These are phyloP conservation scores for Erannis defoliaria DNA, from an alignment of 2,888 invertebrate genomes.

Conservation along the genomic window DNA sequence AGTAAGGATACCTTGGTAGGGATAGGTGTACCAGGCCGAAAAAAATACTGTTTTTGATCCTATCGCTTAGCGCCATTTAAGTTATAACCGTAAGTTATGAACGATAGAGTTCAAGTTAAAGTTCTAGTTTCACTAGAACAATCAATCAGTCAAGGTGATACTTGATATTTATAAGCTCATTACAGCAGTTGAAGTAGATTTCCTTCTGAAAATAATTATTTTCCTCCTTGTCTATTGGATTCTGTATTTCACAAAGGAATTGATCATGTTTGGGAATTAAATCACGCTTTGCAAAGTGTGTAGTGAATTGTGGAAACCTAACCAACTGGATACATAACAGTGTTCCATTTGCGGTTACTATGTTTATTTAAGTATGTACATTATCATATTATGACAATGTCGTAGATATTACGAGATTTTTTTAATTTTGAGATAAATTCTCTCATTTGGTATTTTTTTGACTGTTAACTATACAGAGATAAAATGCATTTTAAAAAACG, in stretches of 20 bases:
- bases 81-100: neutral
- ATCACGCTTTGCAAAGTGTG: conserved; percentile 36
- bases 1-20: too few relatives aligned
- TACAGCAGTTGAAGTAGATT: conserved; percentile 16
- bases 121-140: too few relatives aligned
- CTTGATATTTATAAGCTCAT: neutral
- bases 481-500: too few relatives aligned
- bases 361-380: neutral
- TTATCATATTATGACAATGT: neutral
- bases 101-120: neutral
- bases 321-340: conserved; percentile 21
- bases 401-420: neutral
- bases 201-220: conserved; percentile 14
- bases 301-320: conserved; percentile 34
- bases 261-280: conserved; percentile 34
- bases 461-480: too few relatives aligned
- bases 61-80: too few relatives aligned
- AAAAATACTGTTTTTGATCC: neutral
- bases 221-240: conserved; percentile 1
- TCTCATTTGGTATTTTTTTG: too few relatives aligned
- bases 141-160: neutral
- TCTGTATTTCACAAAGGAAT: conserved; percentile 33
- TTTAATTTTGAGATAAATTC: neutral
- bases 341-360: conserved; percentile 9
- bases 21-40: too few relatives aligned